phyloP scores from a whole-genome alignment of 2,113 vertebrate species.

The Motacilla alba region DNA sequence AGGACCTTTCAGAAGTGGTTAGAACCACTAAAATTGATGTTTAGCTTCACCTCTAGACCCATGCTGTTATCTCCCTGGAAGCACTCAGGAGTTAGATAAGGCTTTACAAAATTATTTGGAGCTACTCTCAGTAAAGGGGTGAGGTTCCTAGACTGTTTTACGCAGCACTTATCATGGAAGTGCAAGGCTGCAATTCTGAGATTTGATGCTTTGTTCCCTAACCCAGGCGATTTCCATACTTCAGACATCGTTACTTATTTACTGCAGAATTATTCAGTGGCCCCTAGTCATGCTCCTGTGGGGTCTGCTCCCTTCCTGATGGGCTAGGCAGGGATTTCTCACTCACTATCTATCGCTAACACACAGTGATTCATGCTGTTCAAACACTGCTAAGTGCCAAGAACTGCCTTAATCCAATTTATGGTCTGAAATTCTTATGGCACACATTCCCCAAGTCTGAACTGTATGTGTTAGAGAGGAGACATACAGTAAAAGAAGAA shows the following conservation, averaged over 20 bases:
- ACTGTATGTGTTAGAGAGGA: neutral
- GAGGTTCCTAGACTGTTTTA: neutral
- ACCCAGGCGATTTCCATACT: neutral
- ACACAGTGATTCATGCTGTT: neutral
- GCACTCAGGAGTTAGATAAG: neutral
- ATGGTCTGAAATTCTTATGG: neutral
- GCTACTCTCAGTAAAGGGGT: neutral
- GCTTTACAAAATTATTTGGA: neutral
- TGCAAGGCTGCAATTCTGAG: neutral
- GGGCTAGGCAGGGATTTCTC: neutral
- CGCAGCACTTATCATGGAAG: neutral
- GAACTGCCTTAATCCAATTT: neutral
- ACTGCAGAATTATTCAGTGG: neutral
- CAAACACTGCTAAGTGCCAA: neutral
- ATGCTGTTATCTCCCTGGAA: neutral
- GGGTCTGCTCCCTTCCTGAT: neutral
- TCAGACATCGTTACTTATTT: neutral
- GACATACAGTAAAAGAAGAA: neutral
- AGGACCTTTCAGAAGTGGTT: neutral
- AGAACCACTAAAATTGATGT: neutral
- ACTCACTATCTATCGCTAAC: neutral
- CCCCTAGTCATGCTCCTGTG: neutral
- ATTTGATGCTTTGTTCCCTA: neutral
- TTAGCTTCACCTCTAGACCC: neutral
- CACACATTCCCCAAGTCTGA: neutral